Base-by-base conservation (phyloP, 1,140 invertebrate genomes). In the Pentalonia nigronervosa region DNA sequence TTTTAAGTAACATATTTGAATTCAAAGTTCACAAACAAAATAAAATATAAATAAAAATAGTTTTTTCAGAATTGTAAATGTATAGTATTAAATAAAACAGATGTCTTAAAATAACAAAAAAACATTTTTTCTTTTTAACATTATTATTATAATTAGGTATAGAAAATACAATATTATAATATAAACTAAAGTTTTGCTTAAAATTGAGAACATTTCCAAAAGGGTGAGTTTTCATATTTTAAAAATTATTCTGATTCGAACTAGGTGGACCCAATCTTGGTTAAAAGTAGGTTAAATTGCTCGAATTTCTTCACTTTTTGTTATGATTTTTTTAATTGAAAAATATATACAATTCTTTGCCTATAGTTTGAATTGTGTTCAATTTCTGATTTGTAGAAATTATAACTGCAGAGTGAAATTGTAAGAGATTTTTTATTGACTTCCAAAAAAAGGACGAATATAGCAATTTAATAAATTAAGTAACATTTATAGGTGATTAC, bases 1-100 rank as follows among this genome's bases (percentile, higher is more conserved):
- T 87, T 86, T 83, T 83, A 94, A 67, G 25, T 47, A 47, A 94
- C n/a, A 90, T 67, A 21, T 56, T 53, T 89, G n/a, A 53, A 53
- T 21, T 93, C 34, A 50, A 36, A 53, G n/a, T 56, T 84, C 30
- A 34, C 7, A 41, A 93, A 84, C 36, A 60, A 25, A 88, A 47
- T 3, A 88, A 88, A 93, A 60, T 48, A 50, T 47, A 14, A 89
- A 53, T 47, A 89, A 34, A 50, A 88, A 88, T 50, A 88, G 25
- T 25, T 48, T 20, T n/a, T 25, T 87, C 14, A 87, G 30, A 60
- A 60, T 53, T 53, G 14, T 53, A 53, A 53, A 53, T 53, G 20
- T 53, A 53, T 20, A 53, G 20, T 6, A 53, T 21, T 53, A 0
- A 53, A 53, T 53, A 53, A 53, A 53, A 48, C 11, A 23, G 30